Evolutionary conservation across 2,797 vertebrate genomes (phyloP).

Genomic region (Acrossocheilus wenchowensis): DNA sequence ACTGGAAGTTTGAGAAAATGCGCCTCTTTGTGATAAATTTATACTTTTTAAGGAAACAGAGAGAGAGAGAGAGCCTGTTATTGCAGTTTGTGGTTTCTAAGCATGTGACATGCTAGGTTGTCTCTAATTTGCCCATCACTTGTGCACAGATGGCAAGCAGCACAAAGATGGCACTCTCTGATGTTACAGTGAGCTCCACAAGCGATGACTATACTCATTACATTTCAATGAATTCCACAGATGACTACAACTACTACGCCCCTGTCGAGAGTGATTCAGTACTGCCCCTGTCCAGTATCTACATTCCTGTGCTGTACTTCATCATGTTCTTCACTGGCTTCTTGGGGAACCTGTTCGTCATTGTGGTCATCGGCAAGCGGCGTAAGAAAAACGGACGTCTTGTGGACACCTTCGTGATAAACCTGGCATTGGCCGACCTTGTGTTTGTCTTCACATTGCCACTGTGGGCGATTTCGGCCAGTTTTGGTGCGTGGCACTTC

Average conservation of each 20-base stretch:
- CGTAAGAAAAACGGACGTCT: slow-evolving; percentile 69
- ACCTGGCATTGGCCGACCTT: slow-evolving; percentile 86
- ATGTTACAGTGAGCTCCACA: slow-evolving; percentile 10
- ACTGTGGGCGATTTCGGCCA: slow-evolving; percentile 81
- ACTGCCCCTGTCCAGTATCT: slow-evolving; percentile 34
- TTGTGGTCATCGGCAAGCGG: slow-evolving; percentile 74
- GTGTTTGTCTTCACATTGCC: slow-evolving; percentile 85
- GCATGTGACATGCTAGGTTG: slow-evolving; percentile 39
- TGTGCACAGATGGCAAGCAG: slow-evolving; percentile 49
- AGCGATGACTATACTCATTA: neutral
- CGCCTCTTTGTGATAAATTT: neutral
- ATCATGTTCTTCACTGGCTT: slow-evolving; percentile 83
- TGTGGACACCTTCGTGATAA: slow-evolving; percentile 86
- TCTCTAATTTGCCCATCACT: slow-evolving; percentile 50
- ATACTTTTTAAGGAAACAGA: slow-evolving; percentile 30
- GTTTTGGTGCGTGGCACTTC: slow-evolving; percentile 77
- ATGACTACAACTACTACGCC: neutral
- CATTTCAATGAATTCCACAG: neutral
- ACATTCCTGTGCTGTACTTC: slow-evolving; percentile 79
- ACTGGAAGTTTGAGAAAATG: neutral
- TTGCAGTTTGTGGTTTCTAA: slow-evolving; percentile 54
- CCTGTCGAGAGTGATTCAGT: rapidly evolving
- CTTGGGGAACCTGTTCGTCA: slow-evolving; percentile 83
- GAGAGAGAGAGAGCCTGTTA: slow-evolving; percentile 16
- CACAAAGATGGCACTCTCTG: slow-evolving; percentile 34